Base-by-base conservation (phyloP, 2,113 vertebrate species). In the Natator depressus region DNA sequence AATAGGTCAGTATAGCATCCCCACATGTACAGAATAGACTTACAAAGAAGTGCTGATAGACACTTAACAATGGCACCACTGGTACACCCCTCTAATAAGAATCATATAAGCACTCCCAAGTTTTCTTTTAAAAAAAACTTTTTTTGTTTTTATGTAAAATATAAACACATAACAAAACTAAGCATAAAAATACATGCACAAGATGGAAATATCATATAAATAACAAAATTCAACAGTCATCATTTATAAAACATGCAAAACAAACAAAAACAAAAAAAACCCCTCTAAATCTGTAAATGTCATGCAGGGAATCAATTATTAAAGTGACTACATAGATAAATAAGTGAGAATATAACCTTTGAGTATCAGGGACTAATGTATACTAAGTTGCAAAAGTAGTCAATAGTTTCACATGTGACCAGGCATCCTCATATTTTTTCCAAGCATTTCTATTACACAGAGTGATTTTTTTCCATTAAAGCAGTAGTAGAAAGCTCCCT, bases 1-100 rank as follows among this genome's bases (percentile, higher is more conserved):
- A 22, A 38, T 3, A 80, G 55, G 50, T 84, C 83, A 17, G 27
- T 69, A 1, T 27, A 25, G 16, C 55, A 53, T 35, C 55, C 62
- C 53, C 13, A 46, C 51, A 1, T 13, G 10, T 55, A 38, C 5
- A 6, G 38, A 46, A 2, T 31, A 57, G 79, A 87, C 93, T 94
- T 91, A 84, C 9, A 75, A 25, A 69, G 25, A 16, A 53, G 54
- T 5, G 72, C 29, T 25, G 90, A 22, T 10, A 93, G 92, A 81
- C 53, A 78, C 76, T 92, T 93, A 88, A 93, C 54, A 85, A 62
- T 65, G 86, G 76, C 65, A 96, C 51, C 57, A 38, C 38, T 82
- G 85, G 13, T 49, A 13, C 5, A 10, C 38, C 6, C 1, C 4
- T 25, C 79, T 8, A 78, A 27, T 75, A 81, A 90, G 46, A 50